These are phyloP conservation scores for Anguilla megastoma DNA, from an alignment of 2,797 vertebrate species.

Conservation along the genomic window DNA sequence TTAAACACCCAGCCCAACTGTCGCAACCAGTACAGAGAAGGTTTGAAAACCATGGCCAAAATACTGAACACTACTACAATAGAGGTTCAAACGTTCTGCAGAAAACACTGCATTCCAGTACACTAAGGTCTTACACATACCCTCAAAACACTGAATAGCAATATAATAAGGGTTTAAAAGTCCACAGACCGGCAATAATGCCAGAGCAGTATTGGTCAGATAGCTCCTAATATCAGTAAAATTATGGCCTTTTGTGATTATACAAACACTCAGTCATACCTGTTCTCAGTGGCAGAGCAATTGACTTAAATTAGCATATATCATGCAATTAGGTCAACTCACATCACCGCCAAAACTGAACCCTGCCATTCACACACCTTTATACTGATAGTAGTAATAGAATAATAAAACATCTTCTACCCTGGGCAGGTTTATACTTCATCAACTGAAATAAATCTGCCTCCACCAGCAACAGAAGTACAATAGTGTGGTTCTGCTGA, in stretches of 20 bases:
- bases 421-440: neutral
- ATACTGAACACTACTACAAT: no score
- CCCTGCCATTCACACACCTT: neutral
- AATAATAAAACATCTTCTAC: neutral
- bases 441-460: neutral
- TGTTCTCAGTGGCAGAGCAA: constrained; percentile 28
- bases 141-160: no score
- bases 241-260: neutral
- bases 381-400: neutral
- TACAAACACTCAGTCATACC: neutral
- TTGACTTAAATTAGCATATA: neutral
- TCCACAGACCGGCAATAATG: neutral
- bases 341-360: neutral
- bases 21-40: neutral
- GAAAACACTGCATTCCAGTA: neutral
- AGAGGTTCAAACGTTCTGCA: no score
- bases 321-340: neutral
- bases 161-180: no score
- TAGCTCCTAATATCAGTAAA: neutral
- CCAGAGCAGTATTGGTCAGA: neutral
- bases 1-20: neutral
- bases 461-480: neutral
- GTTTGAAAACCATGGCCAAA: no score
- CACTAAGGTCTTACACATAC: no score
- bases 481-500: constrained; percentile 31